Conservation (phyloP, 2,113 vertebrate genomes). For the Aphyosemion australe region DNA sequence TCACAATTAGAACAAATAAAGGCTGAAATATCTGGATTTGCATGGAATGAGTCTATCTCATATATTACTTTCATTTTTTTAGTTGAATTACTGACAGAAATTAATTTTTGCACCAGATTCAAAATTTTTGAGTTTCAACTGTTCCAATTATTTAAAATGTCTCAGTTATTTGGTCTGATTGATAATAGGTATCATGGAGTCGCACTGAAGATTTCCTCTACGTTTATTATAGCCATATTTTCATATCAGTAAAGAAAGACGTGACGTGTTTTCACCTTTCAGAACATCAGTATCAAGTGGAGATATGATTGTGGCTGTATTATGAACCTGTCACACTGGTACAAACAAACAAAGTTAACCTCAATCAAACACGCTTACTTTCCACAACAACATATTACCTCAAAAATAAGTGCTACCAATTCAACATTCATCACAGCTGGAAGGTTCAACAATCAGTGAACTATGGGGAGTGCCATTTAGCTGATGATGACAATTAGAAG, state of each 20-base stretch:
- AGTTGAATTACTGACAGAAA: no score
- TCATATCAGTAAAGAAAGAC: not conserved
- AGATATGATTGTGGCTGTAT: not conserved
- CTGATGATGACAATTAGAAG: not conserved
- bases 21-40: no score
- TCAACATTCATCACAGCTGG: constrained; percentile 6
- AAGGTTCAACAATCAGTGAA: constrained; percentile 8
- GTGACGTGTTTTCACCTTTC: not conserved
- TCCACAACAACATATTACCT: not conserved
- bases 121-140: no score
- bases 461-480: not conserved
- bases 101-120: no score
- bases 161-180: no score
- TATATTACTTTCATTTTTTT: no score
- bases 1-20: no score
- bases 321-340: not conserved
- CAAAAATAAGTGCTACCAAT: not conserved
- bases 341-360: not conserved
- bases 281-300: not conserved
- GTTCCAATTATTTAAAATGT: no score
- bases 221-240: not conserved
- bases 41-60: no score
- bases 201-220: not conserved
- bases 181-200: no score
- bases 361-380: not conserved